A percentile compares a stretch with the other conserved stretches of the same genome.
Evolutionary conservation across 2,888 invertebrate genomes (phyloP).

Genomic region (Mythimna albipuncta): DNA sequence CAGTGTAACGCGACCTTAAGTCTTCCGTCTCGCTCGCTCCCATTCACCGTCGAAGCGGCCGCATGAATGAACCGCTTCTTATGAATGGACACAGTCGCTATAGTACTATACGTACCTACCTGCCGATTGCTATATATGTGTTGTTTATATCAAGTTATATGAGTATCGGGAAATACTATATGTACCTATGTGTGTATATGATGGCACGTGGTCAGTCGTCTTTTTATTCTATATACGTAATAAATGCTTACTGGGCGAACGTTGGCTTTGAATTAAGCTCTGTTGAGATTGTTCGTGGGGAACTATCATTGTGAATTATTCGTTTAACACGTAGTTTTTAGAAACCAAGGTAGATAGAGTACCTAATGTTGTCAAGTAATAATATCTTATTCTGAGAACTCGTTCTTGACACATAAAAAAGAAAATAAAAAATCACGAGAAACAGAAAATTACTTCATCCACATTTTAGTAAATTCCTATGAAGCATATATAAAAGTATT

Average conservation of each 20-base stretch:
- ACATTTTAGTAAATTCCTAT: conserved; percentile 10
- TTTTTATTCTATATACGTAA: conserved; percentile 76
- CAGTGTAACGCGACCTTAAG: conserved; percentile 86
- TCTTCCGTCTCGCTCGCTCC: conserved; percentile 85
- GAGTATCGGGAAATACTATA: conserved; percentile 70
- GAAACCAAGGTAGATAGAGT: conserved; percentile 8
- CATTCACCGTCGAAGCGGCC: conserved; percentile 85
- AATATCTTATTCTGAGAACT: conserved; percentile 9
- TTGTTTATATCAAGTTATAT: conserved; percentile 82
- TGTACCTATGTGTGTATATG: conserved; percentile 68
- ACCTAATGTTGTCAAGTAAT: not conserved
- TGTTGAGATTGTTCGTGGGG: conserved; percentile 36
- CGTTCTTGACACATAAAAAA: not conserved
- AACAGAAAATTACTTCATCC: not conserved
- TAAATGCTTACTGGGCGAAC: conserved; percentile 67
- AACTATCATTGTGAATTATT: conserved; percentile 43
- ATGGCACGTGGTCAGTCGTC: conserved; percentile 83
- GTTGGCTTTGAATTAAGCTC: conserved; percentile 61
- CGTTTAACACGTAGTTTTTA: not conserved
- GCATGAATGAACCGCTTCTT: conserved; percentile 90
- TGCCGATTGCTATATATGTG: conserved; percentile 72
- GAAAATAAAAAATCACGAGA: not conserved
- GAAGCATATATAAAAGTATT: not conserved
- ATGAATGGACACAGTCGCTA: conserved; percentile 88
- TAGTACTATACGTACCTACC: conserved; percentile 87